Evolutionary conservation across 2,113 vertebrate genomes (phyloP), one percentile per base, ranked within the genome.

Genomic region (Alligator sinensis): DNA sequence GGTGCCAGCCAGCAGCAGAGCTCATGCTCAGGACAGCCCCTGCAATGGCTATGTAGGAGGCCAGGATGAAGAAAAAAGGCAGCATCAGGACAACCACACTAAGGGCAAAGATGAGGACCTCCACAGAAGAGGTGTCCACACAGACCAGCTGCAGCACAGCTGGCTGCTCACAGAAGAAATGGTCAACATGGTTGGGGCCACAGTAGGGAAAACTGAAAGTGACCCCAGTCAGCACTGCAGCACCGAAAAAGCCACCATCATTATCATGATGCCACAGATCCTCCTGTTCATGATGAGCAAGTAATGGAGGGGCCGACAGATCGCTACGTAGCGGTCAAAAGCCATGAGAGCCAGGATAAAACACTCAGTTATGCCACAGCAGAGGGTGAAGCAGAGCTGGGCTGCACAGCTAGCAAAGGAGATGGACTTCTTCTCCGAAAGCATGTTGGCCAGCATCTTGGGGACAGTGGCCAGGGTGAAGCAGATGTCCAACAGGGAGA

Each of bases 321-420:
- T 92, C 34, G 34, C 34, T 34, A 34, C 34, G 4, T 34, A 34
- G 34, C 34, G 34, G 34, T 34, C 34, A 34, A 86, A 97, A 80
- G 96, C 93, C 96, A 97, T 96, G 75, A n/a, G 86, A 47, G 95
- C 93, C 9, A 96, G 80, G 2, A 96, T 95, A 24, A 97, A 86
- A 76, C 84, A 94, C 57, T 94, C 95, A 5, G 95, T 59, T 9
- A 94, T 89, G 28, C 24, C 94, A 88, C 94, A 94, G 58, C 92
- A 18, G 17, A 97, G 16, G 38, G 94, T 95, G 83, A 97, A 96
- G 21, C 95, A 95, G 85, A 96, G 94, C 11, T 97, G 96, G 1
- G 84, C 13, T 60, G 93, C 72, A 54, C 95, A 96, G 27, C 61
- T 80, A 2, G 30, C 17, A 4, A 89, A 96, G 22, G 86, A 59